Conservation (phyloP, 2,113 vertebrate genomes). For the Thryonomys swinderianus region DNA sequence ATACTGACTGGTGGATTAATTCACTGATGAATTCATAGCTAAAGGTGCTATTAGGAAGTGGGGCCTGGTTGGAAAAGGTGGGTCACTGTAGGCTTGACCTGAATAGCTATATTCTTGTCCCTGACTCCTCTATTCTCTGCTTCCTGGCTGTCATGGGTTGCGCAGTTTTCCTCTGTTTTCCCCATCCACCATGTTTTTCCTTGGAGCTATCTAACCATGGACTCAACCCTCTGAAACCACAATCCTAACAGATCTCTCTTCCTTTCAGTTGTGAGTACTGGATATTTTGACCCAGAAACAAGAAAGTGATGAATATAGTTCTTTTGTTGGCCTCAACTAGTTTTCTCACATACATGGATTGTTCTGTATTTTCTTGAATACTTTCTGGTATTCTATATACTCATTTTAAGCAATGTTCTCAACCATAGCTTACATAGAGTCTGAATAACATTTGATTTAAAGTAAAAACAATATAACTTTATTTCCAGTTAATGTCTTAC, state of each 20-base stretch:
- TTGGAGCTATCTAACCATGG: not conserved
- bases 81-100: not conserved
- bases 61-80: not conserved
- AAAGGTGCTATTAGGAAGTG: not conserved
- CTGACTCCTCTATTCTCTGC: not conserved
- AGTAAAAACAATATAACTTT: slow-evolving; percentile 31
- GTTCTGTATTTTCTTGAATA: not conserved
- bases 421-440: not conserved
- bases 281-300: not conserved
- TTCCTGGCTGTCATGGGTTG: not conserved
- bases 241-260: not conserved
- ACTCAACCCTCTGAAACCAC: not conserved
- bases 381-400: not conserved
- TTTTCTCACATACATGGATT: not conserved
- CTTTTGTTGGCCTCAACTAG: not conserved
- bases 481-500: slow-evolving; percentile 30
- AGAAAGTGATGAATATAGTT: not conserved
- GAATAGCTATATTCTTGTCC: not conserved
- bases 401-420: slow-evolving; percentile 54
- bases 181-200: not conserved
- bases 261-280: not conserved
- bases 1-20: not conserved
- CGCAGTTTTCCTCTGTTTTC: not conserved
- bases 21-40: not conserved
- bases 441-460: slow-evolving; percentile 36